Evolutionary conservation across 2,888 invertebrate genomes (phyloP), one percentile per base, ranked within the genome.

Genomic region (Perithous albicinctus): DNA sequence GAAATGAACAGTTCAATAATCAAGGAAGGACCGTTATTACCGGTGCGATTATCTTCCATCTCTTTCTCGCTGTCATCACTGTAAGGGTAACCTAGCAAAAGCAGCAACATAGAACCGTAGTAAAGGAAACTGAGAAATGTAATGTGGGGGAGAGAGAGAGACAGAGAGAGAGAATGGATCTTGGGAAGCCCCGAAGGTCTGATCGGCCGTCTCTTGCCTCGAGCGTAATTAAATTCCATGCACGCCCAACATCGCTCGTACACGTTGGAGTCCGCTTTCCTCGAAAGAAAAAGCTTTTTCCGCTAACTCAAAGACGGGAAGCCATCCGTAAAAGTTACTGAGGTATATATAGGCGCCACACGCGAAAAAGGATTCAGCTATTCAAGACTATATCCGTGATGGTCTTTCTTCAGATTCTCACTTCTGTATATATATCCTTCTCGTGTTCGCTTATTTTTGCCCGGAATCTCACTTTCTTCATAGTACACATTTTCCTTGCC

Each of bases 171-270:
- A 48, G 20, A 70, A 12, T 26, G 32, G 20, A 63, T 51, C 63
- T 32, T 15, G 63, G 23, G 10, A 48, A 35, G 10, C 20, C 43
- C 32, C 59, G 51, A 41, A 46, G 35, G 61, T 67, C 67, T 46
- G 81, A 83, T 76, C 73, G 69, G 61, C 79, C 74, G 69, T 64
- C 59, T 64, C 59, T 35, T 61, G 76, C 80, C 78, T 73, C 54
- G 80, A 83, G 76, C 83, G 85, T 88, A 89, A 89, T 89, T 88
- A 89, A 88, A 89, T 89, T 88, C 86, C 85, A 84, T 73, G 81
- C 80, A 82, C 80, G 63, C 83, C 63, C 78, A 76, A 84, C 82
- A 78, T 56, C 29, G 83, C 84, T 77, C 78, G 73, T 77, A 80
- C 74, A 80, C 51, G 20, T 46, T 41, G 43, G 63, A 38, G 18